These are phyloP conservation scores for Catocala fraxini DNA, from an alignment of 2,888 invertebrate genomes.

Conservation along the genomic window DNA sequence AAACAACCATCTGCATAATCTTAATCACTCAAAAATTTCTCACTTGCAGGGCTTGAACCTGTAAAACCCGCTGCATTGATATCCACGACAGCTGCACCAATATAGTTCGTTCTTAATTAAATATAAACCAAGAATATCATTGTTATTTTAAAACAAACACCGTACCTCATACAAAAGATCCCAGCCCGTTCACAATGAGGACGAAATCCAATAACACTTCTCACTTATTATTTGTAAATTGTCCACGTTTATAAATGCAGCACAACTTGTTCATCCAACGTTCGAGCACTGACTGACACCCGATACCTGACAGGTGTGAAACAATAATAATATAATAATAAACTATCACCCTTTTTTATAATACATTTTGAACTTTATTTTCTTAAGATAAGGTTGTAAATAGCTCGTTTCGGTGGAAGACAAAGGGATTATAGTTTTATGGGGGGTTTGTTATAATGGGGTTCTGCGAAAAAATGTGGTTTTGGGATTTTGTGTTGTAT, in stretches of 20 bases:
- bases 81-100: too few species aligned
- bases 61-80: too few species aligned
- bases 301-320: slow-evolving; percentile 20
- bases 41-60: too few species aligned
- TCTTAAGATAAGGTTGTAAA: background rate
- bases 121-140: background rate
- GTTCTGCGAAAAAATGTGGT: background rate
- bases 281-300: slow-evolving; percentile 48
- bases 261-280: slow-evolving; percentile 37
- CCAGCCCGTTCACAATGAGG: slow-evolving; percentile 35
- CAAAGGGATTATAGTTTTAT: slow-evolving; percentile 28
- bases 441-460: background rate
- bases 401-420: slow-evolving; percentile 16
- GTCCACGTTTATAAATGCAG: slow-evolving; percentile 7
- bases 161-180: slow-evolving; percentile 44
- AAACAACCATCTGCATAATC: too few species aligned
- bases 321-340: slow-evolving; percentile 39
- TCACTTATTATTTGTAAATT: slow-evolving; percentile 19
- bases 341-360: slow-evolving; percentile 19
- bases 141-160: slow-evolving; percentile 25
- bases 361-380: slow-evolving; percentile 18
- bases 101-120: too few species aligned
- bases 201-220: slow-evolving; percentile 40
- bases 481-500: background rate
- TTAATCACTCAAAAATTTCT: too few species aligned